These are phyloP conservation scores for Callocephalon fimbriatum DNA, from an alignment of 2,113 vertebrate species.

Conservation along the genomic window DNA sequence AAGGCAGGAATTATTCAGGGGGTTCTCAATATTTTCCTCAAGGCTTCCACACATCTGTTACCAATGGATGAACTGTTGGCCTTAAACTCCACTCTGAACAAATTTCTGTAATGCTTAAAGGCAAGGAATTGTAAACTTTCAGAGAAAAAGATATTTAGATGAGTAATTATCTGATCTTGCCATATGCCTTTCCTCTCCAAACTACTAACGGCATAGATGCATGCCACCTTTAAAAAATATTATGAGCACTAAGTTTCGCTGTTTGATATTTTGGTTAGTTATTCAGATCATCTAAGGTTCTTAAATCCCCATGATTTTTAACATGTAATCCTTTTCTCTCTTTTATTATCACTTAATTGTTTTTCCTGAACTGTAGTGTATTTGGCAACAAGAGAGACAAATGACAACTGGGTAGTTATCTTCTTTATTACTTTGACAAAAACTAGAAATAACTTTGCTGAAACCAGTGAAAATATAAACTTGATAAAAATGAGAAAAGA, in stretches of 20 bases:
- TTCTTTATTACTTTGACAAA: not conserved
- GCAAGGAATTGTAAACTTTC: not conserved
- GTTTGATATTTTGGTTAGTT: not conserved
- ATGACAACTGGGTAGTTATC: not conserved
- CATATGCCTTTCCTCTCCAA: not conserved
- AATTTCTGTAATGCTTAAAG: not conserved
- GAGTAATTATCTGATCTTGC: not conserved
- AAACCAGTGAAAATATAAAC: not conserved
- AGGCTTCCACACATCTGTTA: not conserved
- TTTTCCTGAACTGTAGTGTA: not conserved
- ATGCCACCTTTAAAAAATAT: not conserved
- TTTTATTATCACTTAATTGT: not conserved
- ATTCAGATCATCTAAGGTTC: not conserved
- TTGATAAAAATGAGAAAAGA: not conserved
- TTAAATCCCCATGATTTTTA: not conserved
- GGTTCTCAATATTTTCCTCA: not conserved
- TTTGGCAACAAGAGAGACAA: not conserved
- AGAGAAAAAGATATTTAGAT: not conserved
- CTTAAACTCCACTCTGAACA: not conserved
- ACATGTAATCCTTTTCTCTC: not conserved
- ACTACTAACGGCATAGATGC: not conserved
- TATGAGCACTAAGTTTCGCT: not conserved
- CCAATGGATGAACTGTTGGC: not conserved
- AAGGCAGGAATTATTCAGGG: not conserved
- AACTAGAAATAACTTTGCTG: not conserved